phyloP scores from a whole-genome alignment of 2,113 vertebrate genomes.

The Pipra filicauda region DNA sequence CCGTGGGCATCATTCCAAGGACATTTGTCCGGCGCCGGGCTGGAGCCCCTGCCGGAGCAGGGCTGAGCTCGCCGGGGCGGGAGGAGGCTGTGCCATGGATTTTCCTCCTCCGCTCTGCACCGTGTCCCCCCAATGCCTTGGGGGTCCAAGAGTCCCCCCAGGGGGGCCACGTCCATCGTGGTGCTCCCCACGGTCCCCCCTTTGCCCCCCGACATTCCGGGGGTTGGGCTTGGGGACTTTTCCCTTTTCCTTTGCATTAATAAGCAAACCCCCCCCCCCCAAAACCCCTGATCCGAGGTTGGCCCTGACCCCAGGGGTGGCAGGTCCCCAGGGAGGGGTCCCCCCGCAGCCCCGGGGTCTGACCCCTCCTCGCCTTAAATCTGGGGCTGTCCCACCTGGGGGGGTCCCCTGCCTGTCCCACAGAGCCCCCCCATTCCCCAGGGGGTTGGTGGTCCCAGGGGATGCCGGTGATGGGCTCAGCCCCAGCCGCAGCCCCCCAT shows the following conservation, averaged over 20 bases:
- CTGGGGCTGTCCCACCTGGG: slow-evolving; percentile 18
- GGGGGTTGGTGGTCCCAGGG: background rate
- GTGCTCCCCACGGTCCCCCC: background rate
- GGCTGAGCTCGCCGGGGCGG: background rate
- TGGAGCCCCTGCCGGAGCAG: background rate
- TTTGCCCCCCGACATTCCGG: background rate
- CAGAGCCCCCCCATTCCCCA: background rate
- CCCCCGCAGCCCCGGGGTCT: background rate
- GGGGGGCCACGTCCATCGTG: rapidly evolving
- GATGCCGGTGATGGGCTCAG: background rate
- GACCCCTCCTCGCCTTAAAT: slow-evolving; percentile 47
- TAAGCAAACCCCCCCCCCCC: background rate
- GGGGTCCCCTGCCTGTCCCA: background rate
- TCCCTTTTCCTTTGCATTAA: background rate
- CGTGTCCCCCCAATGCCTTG: rapidly evolving
- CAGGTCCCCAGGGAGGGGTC: background rate
- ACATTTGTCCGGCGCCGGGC: background rate
- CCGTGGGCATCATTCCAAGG: background rate
- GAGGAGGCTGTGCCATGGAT: background rate
- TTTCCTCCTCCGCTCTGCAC: background rate
- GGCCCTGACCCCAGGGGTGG: background rate
- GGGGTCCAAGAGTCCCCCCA: background rate
- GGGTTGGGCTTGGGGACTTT: background rate
- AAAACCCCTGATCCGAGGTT: rapidly evolving
- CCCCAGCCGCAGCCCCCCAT: background rate